Evolutionary conservation across 2,797 vertebrate genomes (phyloP).

Genomic region (Delichon dasypus): DNA sequence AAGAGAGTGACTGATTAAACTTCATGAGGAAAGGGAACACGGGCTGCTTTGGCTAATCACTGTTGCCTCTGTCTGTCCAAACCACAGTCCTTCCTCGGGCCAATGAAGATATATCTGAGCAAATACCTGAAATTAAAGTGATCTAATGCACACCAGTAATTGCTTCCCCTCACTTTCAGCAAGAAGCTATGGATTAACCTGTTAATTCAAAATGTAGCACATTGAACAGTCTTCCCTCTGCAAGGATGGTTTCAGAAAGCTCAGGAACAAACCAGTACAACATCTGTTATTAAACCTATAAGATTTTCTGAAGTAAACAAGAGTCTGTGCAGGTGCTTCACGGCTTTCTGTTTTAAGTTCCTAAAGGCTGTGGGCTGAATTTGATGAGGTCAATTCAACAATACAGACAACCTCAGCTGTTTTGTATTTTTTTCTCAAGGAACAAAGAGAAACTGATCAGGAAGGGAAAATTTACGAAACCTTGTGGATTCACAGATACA

Average conservation of each 20-base stretch:
- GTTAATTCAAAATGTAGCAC: slow-evolving; percentile 44
- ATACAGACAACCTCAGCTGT: neutral
- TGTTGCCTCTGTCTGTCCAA: slow-evolving; percentile 1
- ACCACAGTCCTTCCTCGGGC: neutral
- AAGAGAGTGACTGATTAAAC: slow-evolving; percentile 40
- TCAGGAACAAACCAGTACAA: slow-evolving; percentile 12
- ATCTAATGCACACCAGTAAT: slow-evolving; percentile 40
- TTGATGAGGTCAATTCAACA: slow-evolving; percentile 28
- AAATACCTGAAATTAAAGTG: slow-evolving; percentile 39
- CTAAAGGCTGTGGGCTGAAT: slow-evolving; percentile 9
- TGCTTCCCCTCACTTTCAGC: slow-evolving; percentile 35
- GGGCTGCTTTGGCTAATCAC: slow-evolving; percentile 59
- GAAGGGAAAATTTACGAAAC: slow-evolving; percentile 1
- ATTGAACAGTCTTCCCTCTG: slow-evolving; percentile 6
- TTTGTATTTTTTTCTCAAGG: neutral
- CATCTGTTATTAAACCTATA: slow-evolving; percentile 7
- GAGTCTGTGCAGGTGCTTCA: slow-evolving; percentile 5
- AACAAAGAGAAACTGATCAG: neutral
- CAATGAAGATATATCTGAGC: neutral
- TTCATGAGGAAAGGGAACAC: slow-evolving; percentile 36
- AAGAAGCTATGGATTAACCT: slow-evolving; percentile 60
- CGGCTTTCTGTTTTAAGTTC: neutral
- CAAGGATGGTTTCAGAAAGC: slow-evolving; percentile 4
- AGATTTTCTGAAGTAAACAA: slow-evolving; percentile 21
- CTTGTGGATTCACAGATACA: neutral